Conservation (phyloP, 2,113 vertebrate species). For the Uria lomvia region DNA sequence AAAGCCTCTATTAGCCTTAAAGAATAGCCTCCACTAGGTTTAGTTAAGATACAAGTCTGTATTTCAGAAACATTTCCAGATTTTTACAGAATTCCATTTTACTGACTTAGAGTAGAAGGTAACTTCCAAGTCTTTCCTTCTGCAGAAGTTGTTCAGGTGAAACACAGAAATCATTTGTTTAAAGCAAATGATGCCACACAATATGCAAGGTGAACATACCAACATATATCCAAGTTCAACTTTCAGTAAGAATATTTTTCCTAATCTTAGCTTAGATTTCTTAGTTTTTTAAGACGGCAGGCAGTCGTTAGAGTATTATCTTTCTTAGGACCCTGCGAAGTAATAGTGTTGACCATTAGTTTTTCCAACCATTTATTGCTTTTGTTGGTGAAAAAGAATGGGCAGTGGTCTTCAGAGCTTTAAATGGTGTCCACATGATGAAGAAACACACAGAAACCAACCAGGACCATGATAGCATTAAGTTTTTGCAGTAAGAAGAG, state of each 20-base stretch:
- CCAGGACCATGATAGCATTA: not conserved
- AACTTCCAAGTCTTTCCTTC: not conserved
- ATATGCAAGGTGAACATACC: not conserved
- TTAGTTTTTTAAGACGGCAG: not conserved
- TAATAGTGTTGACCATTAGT: not conserved
- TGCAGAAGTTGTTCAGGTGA: not conserved
- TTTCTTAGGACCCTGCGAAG: not conserved
- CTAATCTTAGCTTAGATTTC: not conserved
- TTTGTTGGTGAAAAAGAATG: not conserved
- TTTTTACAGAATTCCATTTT: not conserved
- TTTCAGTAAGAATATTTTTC: not conserved
- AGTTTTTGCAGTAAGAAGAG: not conserved
- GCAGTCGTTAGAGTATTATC: not conserved
- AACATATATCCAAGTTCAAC: not conserved
- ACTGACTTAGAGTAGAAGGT: not conserved
- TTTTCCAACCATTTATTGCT: not conserved
- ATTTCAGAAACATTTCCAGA: not conserved
- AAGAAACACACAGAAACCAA: not conserved
- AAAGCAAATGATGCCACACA: not conserved
- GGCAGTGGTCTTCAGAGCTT: not conserved
- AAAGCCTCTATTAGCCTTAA: not conserved
- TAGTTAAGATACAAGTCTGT: not conserved
- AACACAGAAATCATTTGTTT: not conserved
- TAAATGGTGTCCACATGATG: not conserved
- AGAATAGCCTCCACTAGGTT: not conserved